Evolutionary conservation across 2,888 invertebrate species (phyloP).

Genomic region (Ormyrus nitidulus): DNA sequence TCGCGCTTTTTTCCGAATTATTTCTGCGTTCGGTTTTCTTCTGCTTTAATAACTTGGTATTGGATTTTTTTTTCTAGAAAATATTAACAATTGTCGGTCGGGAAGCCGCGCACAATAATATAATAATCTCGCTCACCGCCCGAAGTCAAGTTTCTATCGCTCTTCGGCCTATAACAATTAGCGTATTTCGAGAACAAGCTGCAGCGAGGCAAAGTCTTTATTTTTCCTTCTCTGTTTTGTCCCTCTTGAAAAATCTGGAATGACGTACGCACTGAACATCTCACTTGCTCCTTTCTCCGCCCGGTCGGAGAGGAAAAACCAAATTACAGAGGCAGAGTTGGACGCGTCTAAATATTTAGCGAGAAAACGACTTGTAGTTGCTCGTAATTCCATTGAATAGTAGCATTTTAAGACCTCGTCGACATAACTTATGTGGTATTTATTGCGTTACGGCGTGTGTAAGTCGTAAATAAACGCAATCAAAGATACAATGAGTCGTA

Average conservation of each 20-base stretch:
- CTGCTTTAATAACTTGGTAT: no score
- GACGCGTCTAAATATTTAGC: conserved; percentile 51
- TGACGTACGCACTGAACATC: conserved; percentile 16
- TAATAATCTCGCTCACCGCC: neutral
- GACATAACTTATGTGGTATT: no score
- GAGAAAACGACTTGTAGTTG: neutral
- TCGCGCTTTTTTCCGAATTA: conserved; percentile 6
- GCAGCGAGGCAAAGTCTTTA: conserved; percentile 45
- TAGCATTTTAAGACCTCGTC: no score
- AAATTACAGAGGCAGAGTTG: conserved; percentile 36
- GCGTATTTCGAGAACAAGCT: conserved; percentile 10
- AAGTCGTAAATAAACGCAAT: no score
- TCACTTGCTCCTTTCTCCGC: conserved; percentile 15
- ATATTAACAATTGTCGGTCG: neutral
- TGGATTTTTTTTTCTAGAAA: neutral
- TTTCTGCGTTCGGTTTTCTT: no score
- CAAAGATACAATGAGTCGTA: no score
- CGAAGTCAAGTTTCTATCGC: conserved; percentile 2
- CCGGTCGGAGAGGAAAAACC: conserved; percentile 22
- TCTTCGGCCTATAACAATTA: neutral
- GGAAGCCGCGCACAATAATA: conserved; percentile 6
- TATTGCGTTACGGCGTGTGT: no score
- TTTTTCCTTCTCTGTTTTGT: neutral
- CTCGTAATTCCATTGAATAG: no score
- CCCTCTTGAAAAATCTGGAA: conserved; percentile 36